Evolutionary conservation across 1,140 invertebrate genomes (phyloP).

Genomic region (Drosophila bifasciata): DNA sequence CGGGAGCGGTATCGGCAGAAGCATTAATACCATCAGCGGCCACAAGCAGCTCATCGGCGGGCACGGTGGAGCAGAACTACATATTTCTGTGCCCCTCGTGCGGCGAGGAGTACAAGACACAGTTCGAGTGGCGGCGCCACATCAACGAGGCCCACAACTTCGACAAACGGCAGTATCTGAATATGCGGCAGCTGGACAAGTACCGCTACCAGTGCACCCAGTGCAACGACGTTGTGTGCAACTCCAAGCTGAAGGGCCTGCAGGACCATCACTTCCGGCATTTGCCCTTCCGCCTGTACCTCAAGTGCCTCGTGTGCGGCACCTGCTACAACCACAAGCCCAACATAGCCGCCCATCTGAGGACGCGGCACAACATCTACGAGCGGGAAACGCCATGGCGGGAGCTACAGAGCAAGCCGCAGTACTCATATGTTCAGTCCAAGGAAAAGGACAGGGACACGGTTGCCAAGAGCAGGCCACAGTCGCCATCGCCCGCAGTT

Average conservation of each 20-base stretch:
- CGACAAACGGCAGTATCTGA: constrained; percentile 71
- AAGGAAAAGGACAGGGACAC: constrained; percentile 37
- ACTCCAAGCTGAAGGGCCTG: constrained; percentile 75
- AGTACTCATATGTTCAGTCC: constrained; percentile 17
- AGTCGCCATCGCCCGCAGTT: not conserved
- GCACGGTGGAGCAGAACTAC: constrained; percentile 70
- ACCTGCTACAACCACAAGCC: constrained; percentile 82
- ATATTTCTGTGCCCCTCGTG: constrained; percentile 76
- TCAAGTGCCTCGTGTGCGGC: constrained; percentile 76
- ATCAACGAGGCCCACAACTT: constrained; percentile 78
- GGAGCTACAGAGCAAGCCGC: constrained; percentile 34
- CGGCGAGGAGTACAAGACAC: constrained; percentile 69
- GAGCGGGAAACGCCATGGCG: constrained; percentile 49
- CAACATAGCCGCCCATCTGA: constrained; percentile 73
- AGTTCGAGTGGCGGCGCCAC: constrained; percentile 79
- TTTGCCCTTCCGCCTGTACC: constrained; percentile 69
- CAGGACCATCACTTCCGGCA: constrained; percentile 81
- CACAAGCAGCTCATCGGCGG: not conserved
- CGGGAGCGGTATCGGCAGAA: not conserved
- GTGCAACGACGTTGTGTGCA: constrained; percentile 74
- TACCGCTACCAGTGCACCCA: constrained; percentile 73
- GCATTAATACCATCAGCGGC: not conserved
- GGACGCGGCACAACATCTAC: constrained; percentile 66
- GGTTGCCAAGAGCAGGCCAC: not conserved
- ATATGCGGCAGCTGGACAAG: constrained; percentile 74